Percentiles rank a stretch among this genome's conserved stretches.
Evolutionary conservation across 92 coral and sea anemone genomes (phyloP).

Genomic region (Epizoanthus ramosus): DNA sequence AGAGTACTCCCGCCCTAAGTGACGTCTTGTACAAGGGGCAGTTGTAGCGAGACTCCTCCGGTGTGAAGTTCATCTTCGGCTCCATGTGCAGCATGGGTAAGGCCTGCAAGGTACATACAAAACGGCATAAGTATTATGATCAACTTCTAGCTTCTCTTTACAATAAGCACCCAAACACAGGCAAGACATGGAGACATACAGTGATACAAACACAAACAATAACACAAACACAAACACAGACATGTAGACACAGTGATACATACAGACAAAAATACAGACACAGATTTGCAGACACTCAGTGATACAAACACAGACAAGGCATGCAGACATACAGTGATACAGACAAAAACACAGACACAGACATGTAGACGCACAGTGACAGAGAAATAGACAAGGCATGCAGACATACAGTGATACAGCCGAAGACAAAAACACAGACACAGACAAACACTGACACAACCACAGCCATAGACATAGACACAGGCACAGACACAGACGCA

Average conservation of each 20-base stretch:
- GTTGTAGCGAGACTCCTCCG: constrained; percentile 82
- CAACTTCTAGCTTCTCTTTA: too few species aligned
- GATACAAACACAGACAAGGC: background rate
- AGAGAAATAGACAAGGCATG: background rate
- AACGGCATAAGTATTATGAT: background rate
- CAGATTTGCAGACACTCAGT: background rate
- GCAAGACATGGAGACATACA: background rate
- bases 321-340: background rate
- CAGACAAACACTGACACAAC: background rate
- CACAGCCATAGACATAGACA: too few species aligned
- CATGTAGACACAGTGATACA: background rate
- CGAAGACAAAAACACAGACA: background rate
- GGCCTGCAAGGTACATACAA: constrained; percentile 45
- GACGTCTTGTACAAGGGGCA: constrained; percentile 96
- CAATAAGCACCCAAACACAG: background rate
- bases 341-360: background rate
- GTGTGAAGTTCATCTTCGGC: constrained; percentile 94
- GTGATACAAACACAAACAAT: background rate
- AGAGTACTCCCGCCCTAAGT: constrained; percentile 94
- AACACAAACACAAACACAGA: background rate
- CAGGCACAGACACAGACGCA: too few species aligned
- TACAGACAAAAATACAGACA: background rate
- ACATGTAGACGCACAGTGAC: background rate
- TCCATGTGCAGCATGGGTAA: constrained; percentile 98
- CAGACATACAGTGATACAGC: too few species aligned